Evolutionary conservation across 2,888 invertebrate genomes (phyloP).

Genomic region (Drosophila nr. perissopoda): DNA sequence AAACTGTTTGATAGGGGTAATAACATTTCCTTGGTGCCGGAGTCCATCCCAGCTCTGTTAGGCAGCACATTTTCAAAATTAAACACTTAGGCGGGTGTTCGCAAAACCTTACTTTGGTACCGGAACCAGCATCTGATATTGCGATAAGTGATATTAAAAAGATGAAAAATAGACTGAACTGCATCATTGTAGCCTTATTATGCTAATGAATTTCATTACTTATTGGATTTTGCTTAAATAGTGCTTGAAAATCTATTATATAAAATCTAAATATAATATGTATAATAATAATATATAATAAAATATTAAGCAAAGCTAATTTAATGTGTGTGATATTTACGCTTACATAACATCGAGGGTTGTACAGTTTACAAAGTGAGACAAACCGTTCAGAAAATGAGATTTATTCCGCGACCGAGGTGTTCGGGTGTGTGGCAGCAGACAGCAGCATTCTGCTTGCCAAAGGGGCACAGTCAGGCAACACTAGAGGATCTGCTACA

Average conservation of each 20-base stretch:
- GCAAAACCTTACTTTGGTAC: no score
- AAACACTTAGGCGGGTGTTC: no score
- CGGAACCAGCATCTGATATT: not conserved
- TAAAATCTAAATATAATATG: not conserved
- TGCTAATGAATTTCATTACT: accelerated
- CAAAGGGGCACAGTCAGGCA: constrained; percentile 16
- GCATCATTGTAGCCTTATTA: not conserved
- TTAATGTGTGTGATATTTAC: not conserved
- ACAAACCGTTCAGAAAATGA: not conserved
- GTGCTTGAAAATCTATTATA: not conserved
- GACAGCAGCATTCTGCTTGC: constrained; percentile 36
- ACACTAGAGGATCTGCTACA: constrained; percentile 26
- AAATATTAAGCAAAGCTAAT: not conserved
- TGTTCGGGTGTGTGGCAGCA: constrained; percentile 6
- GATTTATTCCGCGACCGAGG: not conserved
- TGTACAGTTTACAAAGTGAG: not conserved
- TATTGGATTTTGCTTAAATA: not conserved
- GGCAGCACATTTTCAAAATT: no score
- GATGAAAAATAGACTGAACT: not conserved
- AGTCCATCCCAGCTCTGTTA: no score
- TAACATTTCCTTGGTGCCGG: no score
- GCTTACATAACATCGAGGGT: not conserved
- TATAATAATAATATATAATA: not conserved
- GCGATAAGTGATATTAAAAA: not conserved
- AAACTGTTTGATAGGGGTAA: no score